Evolutionary conservation across 2,113 vertebrate species (phyloP), one percentile per base, ranked within the genome.

Genomic region (Leptobrachium leishanense): DNA sequence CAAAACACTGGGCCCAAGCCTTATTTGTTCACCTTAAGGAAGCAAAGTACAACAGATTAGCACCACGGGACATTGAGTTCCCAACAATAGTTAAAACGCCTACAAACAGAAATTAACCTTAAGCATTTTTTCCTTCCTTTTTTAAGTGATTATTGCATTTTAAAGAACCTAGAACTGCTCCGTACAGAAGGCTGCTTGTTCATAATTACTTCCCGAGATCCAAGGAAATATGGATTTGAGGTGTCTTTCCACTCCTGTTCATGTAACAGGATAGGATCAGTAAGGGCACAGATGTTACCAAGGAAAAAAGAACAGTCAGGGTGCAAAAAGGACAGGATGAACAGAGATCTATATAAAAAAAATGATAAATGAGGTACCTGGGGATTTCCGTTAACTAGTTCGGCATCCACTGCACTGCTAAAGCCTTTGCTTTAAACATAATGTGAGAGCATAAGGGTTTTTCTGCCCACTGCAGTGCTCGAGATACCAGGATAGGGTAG

Each of bases 191-290:
- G 44, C 20, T 8, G 53, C 4, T 5, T 71, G 7, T 12, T 43
- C 11, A 39, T 71, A 71, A 71, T 71, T 71, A 44, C 69, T 54
- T 71, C 46, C 69, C 7, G 46, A 5, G 46, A 40, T 71, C 44
- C n/a, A 71, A 7, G 5, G 20, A 31, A 40, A 71, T 53, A 54
- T 54, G 31, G 46, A 71, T 53, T 50, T 43, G n/a, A 69, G 43
- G 40, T 71, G 44, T 54, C 44, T 53, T 46, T 54, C n/a, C 9
- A 46, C 20, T 71, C 46, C 46, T 54, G 69, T 53, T 44, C 69
- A 71, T 71, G 69, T 71, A 71, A 71, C 31, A 10, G 46, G 69
- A 12, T 31, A 50, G 46, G 69, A 20, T 50, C 20, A 50, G 12
- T 39, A 54, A 43, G 40, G 46, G 46, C 69, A 71, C n/a, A 8